These are phyloP conservation scores for Prochilodus magdalenae DNA, from an alignment of 2,113 vertebrate species.

Conservation along the genomic window DNA sequence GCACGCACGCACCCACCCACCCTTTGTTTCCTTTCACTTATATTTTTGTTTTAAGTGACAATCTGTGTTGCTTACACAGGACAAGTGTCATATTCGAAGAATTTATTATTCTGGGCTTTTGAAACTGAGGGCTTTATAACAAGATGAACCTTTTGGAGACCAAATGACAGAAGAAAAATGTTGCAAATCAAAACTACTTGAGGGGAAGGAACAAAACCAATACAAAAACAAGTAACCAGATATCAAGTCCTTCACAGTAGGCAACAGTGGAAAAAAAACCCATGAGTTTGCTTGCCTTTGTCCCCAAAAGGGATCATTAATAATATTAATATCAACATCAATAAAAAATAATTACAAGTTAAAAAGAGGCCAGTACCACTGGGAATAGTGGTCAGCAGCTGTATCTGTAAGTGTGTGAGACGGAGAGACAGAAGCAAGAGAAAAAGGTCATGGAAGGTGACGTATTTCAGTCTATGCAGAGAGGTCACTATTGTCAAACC, in stretches of 20 bases:
- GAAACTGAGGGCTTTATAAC: slow-evolving; percentile 55
- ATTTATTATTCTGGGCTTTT: slow-evolving; percentile 61
- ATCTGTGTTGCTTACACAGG: not conserved
- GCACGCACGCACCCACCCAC: too few relatives aligned
- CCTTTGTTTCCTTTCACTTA: not conserved
- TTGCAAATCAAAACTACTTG: slow-evolving; percentile 51
- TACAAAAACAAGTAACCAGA: slow-evolving; percentile 51
- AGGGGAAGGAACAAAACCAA: slow-evolving; percentile 35
- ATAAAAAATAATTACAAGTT: slow-evolving; percentile 71
- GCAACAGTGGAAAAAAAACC: slow-evolving; percentile 44
- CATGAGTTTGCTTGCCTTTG: slow-evolving; percentile 57
- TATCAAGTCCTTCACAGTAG: slow-evolving; percentile 63
- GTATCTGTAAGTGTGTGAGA: slow-evolving; percentile 38
- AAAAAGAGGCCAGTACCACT: slow-evolving; percentile 61
- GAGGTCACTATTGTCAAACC: slow-evolving; percentile 90
- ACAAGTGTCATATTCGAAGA: slow-evolving; percentile 44
- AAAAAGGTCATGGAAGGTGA: slow-evolving; percentile 5
- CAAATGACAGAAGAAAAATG: slow-evolving; percentile 30
- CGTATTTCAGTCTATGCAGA: slow-evolving; percentile 80
- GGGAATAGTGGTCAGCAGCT: slow-evolving; percentile 48
- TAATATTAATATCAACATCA: slow-evolving; percentile 70
- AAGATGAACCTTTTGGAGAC: slow-evolving; percentile 50
- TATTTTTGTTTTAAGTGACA: not conserved
- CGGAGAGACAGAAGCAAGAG: slow-evolving; percentile 21
- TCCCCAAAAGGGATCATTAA: slow-evolving; percentile 63